Conservation (phyloP, 2,888 invertebrate genomes). For the Rhyacophila evoluta region DNA sequence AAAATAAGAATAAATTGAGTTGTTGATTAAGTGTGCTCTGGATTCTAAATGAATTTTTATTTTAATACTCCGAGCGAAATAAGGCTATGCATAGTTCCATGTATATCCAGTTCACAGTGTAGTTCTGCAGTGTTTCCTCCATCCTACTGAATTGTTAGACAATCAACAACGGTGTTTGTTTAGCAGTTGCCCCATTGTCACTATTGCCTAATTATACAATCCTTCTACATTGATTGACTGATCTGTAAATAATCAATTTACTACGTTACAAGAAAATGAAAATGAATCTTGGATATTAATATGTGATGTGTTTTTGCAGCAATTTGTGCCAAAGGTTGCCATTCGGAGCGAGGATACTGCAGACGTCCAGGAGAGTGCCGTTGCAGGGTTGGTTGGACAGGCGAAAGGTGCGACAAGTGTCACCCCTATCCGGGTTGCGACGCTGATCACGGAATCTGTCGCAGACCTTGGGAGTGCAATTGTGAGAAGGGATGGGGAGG, state of each 20-base stretch:
- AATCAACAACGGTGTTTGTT: too few species aligned
- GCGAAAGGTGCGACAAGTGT: slow-evolving; percentile 79
- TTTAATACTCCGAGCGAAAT: neutral
- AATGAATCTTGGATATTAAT: too few species aligned
- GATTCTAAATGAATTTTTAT: slow-evolving; percentile 54
- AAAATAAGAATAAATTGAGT: too few species aligned
- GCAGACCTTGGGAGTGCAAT: slow-evolving; percentile 90
- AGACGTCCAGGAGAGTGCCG: slow-evolving; percentile 73
- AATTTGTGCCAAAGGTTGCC: slow-evolving; percentile 85
- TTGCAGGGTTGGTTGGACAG: slow-evolving; percentile 92
- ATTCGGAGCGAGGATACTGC: slow-evolving; percentile 87
- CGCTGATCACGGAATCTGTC: slow-evolving; percentile 81
- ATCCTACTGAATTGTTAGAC: too few species aligned
- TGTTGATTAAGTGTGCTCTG: too few species aligned
- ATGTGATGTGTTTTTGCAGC: too few species aligned
- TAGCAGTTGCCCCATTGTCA: neutral
- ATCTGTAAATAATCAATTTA: too few species aligned
- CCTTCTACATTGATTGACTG: too few species aligned
- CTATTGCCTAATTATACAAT: too few species aligned
- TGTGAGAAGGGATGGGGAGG: slow-evolving; percentile 92
- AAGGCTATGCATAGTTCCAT: neutral
- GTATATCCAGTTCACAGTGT: too few species aligned
- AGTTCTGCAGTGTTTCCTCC: too few species aligned
- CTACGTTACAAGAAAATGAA: too few species aligned
- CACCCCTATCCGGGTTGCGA: slow-evolving; percentile 89